Conservation (phyloP, 2,113 vertebrate genomes). For the Oncorhynchus mykiss region DNA sequence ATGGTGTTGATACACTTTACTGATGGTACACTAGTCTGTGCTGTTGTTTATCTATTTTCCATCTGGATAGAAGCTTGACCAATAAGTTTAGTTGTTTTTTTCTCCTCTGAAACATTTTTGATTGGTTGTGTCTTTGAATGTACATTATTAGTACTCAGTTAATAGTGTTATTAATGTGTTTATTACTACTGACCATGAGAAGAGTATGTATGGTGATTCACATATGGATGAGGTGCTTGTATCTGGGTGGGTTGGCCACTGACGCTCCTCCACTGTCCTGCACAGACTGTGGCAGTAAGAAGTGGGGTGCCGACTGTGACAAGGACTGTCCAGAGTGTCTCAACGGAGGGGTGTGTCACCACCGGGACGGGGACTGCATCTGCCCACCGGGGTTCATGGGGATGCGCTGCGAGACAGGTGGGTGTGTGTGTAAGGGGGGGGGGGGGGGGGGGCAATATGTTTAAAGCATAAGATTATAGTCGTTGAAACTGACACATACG, state of each 20-base stretch:
- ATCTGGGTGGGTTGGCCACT: not conserved
- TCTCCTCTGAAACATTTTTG: no score
- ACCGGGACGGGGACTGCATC: conserved; percentile 86
- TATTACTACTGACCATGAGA: not conserved
- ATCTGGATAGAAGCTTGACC: no score
- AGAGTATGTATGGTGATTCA: not conserved
- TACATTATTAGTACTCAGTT: no score
- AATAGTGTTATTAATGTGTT: not conserved
- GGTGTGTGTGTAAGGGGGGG: not conserved
- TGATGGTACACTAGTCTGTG: no score
- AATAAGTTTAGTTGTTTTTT: no score
- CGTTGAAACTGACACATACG: no score
- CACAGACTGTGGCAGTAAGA: conserved; percentile 81
- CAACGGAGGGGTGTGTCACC: conserved; percentile 90
- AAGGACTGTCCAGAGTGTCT: conserved; percentile 90
- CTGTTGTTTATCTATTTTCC: no score
- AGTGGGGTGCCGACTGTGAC: conserved; percentile 85
- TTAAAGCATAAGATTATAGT: not conserved
- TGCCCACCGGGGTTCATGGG: conserved; percentile 97
- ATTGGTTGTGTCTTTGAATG: no score
- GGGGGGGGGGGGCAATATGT: no score
- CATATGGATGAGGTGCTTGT: no score
- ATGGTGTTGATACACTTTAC: not conserved
- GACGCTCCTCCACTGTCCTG: not conserved
- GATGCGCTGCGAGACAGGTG: conserved; percentile 91